Evolutionary conservation across 2,113 vertebrate genomes (phyloP).

Genomic region (Plotosus lineatus): DNA sequence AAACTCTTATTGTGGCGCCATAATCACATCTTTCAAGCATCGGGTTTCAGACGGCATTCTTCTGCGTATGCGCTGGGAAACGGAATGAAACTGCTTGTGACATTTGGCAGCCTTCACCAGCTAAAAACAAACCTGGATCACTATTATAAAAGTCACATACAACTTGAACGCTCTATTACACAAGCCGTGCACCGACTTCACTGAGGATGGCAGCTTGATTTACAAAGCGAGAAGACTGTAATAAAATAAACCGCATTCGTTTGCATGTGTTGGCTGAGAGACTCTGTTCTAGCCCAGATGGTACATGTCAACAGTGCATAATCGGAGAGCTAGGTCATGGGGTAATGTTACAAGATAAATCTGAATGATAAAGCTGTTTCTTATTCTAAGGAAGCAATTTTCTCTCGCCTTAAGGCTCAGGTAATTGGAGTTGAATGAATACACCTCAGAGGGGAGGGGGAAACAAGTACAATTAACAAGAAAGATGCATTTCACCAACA

Average conservation of each 20-base stretch:
- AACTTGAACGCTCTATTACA: constrained; percentile 11
- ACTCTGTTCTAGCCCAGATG: constrained; percentile 24
- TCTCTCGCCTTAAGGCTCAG: constrained; percentile 57
- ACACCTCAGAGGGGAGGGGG: background rate
- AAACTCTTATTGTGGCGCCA: constrained; percentile 55
- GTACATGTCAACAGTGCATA: constrained; percentile 37
- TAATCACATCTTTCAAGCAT: constrained; percentile 58
- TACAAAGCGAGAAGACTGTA: constrained; percentile 4
- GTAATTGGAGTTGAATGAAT: constrained; percentile 45
- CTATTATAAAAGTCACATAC: constrained; percentile 23
- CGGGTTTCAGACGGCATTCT: constrained; percentile 51
- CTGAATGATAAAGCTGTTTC: constrained; percentile 49
- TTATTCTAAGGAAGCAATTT: constrained; percentile 42
- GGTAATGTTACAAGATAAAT: constrained; percentile 53
- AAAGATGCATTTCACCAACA: constrained; percentile 24
- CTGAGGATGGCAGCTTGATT: background rate
- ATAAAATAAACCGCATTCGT: background rate
- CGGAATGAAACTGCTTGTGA: constrained; percentile 47
- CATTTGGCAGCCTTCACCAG: constrained; percentile 36
- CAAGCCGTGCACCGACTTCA: background rate
- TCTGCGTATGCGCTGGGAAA: constrained; percentile 33
- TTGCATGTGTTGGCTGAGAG: constrained; percentile 16
- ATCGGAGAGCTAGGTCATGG: constrained; percentile 46
- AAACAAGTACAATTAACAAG: constrained; percentile 23
- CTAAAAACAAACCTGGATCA: constrained; percentile 28